A percentile compares a stretch with the other conserved stretches of the same genome.
phyloP scores from a whole-genome alignment of 2,888 invertebrate species.

The Hirtodrosophila duncani region DNA sequence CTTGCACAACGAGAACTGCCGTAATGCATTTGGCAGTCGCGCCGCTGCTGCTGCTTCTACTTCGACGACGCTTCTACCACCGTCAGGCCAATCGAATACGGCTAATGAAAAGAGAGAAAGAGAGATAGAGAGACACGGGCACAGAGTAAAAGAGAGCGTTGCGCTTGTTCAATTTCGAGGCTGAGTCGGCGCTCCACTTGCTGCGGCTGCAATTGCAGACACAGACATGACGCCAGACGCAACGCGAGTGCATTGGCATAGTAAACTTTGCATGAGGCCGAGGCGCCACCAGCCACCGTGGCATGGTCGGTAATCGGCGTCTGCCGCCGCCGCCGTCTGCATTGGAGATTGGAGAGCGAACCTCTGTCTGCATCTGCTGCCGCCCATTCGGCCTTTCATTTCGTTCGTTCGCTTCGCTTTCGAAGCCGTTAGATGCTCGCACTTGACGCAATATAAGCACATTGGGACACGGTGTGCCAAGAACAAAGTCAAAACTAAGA shows the following conservation, averaged over 20 bases:
- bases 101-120: conserved; percentile 45
- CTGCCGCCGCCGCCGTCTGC: no score
- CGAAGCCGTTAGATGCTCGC: no score
- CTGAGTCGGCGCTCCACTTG: conserved; percentile 50
- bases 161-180: no score
- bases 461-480: no score
- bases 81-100: conserved; percentile 46
- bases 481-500: no score
- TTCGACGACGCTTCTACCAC: conserved; percentile 32
- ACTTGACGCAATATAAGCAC: no score
- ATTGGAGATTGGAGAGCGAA: no score
- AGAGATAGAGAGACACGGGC: conserved; percentile 16
- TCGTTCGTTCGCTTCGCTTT: no score
- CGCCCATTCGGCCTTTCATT: no score
- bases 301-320: conserved; percentile 10
- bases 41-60: conserved; percentile 18
- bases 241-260: conserved; percentile 73
- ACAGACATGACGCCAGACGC: conserved; percentile 36
- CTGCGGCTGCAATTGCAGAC: no score
- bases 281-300: conserved; percentile 45
- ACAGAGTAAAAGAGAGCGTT: conserved; percentile 17
- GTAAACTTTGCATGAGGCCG: conserved; percentile 69
- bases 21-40: conserved; percentile 49
- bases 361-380: no score
- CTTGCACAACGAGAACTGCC: conserved; percentile 77